Evolutionary conservation across 2,797 vertebrate genomes (phyloP).

Genomic region (Gallinago solitaria): DNA sequence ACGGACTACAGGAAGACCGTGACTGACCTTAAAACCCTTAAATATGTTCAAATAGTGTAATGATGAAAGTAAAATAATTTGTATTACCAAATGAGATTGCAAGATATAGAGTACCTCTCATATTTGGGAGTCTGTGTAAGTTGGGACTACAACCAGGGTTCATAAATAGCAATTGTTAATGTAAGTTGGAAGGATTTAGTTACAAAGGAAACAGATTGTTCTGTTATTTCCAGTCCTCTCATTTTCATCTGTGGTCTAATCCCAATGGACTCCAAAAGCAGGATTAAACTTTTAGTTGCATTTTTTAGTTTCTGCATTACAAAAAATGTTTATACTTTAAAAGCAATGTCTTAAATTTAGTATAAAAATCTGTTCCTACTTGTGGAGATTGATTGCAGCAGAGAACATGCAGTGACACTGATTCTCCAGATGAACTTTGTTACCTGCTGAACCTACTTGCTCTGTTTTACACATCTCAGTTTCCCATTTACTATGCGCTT

Average conservation of each 20-base stretch:
- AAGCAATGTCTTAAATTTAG: background rate
- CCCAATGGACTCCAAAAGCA: background rate
- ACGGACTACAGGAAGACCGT: background rate
- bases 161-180: background rate
- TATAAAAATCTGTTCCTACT: slow-evolving; percentile 5
- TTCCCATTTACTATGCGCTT: background rate
- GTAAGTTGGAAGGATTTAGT: background rate
- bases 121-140: background rate
- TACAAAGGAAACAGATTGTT: background rate
- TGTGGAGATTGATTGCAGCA: slow-evolving; percentile 1
- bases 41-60: background rate
- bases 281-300: background rate
- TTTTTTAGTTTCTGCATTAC: background rate
- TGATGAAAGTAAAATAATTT: background rate
- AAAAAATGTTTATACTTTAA: background rate
- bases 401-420: background rate
- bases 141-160: background rate
- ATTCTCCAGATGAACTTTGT: background rate
- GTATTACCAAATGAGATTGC: background rate
- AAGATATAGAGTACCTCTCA: background rate
- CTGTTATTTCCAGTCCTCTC: slow-evolving; percentile 8
- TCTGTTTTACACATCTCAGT: background rate
- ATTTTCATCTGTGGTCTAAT: slow-evolving; percentile 2
- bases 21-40: background rate
- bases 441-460: background rate